phyloP scores from a whole-genome alignment of 2,888 invertebrate species.

The Hesperia comma region DNA sequence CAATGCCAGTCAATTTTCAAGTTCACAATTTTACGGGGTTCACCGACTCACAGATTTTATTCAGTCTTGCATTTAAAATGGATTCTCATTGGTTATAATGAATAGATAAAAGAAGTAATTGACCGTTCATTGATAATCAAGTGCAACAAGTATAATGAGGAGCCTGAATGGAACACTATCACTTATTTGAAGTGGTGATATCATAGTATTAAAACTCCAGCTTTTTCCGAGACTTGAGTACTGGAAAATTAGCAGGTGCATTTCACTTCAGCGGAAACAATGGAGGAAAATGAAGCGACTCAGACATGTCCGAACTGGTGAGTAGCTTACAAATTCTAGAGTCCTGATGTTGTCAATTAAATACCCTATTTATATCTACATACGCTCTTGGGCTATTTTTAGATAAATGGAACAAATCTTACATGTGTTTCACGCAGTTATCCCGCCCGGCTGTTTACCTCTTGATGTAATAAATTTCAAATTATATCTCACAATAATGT shows the following conservation, averaged over 20 bases:
- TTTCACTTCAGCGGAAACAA: constrained; percentile 41
- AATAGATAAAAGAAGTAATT: not conserved
- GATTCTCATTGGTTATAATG: constrained; percentile 8
- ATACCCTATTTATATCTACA: constrained; percentile 71
- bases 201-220: not conserved
- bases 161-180: not conserved
- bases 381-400: constrained; percentile 75
- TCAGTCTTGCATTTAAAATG: constrained; percentile 12
- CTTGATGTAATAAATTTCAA: constrained; percentile 31
- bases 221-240: not conserved
- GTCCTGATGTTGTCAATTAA: constrained; percentile 61
- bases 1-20: not conserved
- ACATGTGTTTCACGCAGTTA: constrained; percentile 54
- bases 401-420: constrained; percentile 72
- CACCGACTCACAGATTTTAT: constrained; percentile 35
- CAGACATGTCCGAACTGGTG: constrained; percentile 81
- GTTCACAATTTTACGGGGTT: constrained; percentile 32
- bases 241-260: constrained; percentile 19
- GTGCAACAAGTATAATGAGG: not conserved
- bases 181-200: not conserved
- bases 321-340: constrained; percentile 55
- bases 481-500: not conserved
- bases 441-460: constrained; percentile 67
- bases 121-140: not conserved
- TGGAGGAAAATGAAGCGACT: constrained; percentile 68